Evolutionary conservation across 2,888 invertebrate genomes (phyloP), one percentile per base, ranked within the genome.

Genomic region (Ernsta delagoae): DNA sequence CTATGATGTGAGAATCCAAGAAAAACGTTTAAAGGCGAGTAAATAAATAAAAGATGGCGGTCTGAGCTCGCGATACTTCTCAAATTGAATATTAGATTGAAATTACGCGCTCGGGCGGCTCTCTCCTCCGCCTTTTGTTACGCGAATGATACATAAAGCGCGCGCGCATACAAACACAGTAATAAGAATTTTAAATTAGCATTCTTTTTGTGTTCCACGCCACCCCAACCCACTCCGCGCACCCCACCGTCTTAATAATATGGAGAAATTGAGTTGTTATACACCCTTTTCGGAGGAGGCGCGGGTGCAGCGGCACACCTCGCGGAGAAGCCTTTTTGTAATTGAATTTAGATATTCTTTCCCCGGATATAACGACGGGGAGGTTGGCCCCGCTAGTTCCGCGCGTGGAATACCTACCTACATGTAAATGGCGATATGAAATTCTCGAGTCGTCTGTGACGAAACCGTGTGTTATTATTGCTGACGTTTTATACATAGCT

Each of bases 131-230:
- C 80, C 87, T 87, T 87, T 92, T 91, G 89, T 92, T 90, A 87
- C 88, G 83, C 81, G 87, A 87, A 85, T 87, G 90, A 90, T 90
- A 91, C 87, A 90, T 89, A 92, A 87, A 87, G 90, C 92, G 90
- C 90, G 87, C 86, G 91, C 92, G 92, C 92, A 92, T 89, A 91
- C 88, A 87, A 88, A 90, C 89, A 87, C 82, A 83, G 87, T 86
- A 91, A 92, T 92, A 91, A 87, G 90, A 92, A 91, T 92, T 92
- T 92, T 90, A 92, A 93, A 93, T 93, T 92, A 92, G 93, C 92
- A 92, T 92, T 92, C 90, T 93, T 93, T 92, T 92, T 92, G 90
- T 91, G 87, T 83, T 86, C 83, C 85, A 79, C 74, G 83, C 89
- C 87, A 88, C 90, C 90, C 91, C 78, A 80, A 78, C 84, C 60